phyloP scores from a whole-genome alignment of 2,888 invertebrate genomes.

The Orchesellides sinensis region DNA sequence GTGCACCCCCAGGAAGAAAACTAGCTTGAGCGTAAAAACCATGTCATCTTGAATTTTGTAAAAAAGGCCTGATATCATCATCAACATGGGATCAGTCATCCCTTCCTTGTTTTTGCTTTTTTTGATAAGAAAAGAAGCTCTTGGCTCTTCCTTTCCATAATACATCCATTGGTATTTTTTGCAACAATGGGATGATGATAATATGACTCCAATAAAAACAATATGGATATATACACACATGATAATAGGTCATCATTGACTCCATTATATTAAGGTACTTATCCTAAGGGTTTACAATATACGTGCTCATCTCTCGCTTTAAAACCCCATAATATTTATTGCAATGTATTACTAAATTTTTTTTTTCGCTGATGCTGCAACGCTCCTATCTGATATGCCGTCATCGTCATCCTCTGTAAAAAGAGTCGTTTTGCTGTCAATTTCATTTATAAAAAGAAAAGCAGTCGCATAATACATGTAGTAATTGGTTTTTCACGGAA shows the following conservation, averaged over 20 bases:
- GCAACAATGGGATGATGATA: conserved; percentile 9
- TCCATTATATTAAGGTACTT: conserved; percentile 9
- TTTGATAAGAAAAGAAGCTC: conserved; percentile 33
- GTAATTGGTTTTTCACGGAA: conserved; percentile 73
- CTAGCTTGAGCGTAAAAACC: conserved; percentile 74
- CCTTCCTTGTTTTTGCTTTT: conserved; percentile 71
- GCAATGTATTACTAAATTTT: background rate
- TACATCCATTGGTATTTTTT: conserved; percentile 22
- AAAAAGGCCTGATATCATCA: conserved; percentile 53
- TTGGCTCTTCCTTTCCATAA: conserved; percentile 49
- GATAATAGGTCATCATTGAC: background rate
- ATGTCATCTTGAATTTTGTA: conserved; percentile 73
- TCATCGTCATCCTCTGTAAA: background rate
- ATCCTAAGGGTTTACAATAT: background rate
- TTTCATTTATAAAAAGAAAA: background rate
- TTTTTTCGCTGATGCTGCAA: background rate
- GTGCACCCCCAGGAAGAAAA: conserved; percentile 74
- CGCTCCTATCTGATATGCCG: background rate
- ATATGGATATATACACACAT: background rate
- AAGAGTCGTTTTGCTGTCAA: conserved; percentile 6
- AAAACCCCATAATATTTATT: background rate
- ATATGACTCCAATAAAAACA: background rate
- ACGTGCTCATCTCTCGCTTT: background rate
- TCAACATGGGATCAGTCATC: conserved; percentile 48
- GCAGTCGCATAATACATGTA: background rate